These are phyloP conservation scores for Scarus forsteni DNA, from an alignment of 2,797 vertebrate genomes.

Conservation along the genomic window DNA sequence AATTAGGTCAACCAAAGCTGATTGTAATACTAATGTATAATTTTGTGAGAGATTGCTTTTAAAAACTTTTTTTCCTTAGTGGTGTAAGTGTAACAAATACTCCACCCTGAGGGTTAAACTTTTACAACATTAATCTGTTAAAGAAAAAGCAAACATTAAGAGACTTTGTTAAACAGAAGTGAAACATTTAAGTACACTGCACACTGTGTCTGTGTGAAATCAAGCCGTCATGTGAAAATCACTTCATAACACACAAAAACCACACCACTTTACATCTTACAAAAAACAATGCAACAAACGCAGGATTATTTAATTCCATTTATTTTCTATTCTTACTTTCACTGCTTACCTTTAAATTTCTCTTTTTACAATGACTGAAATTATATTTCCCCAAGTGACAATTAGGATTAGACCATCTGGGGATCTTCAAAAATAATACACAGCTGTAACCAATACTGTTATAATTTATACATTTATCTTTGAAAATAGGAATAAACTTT, in stretches of 20 bases:
- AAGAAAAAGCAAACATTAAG: too few species aligned
- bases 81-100: too few species aligned
- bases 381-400: conserved; percentile 80
- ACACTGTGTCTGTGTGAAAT: not conserved
- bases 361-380: conserved; percentile 85
- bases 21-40: too few species aligned
- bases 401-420: conserved; percentile 81
- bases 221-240: not conserved
- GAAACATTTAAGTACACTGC: too few species aligned
- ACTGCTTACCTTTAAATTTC: conserved; percentile 78
- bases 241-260: not conserved
- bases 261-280: not conserved
- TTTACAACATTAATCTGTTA: too few species aligned
- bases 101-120: too few species aligned
- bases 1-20: too few species aligned
- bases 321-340: conserved; percentile 85
- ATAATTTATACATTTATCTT: conserved; percentile 87
- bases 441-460: conserved; percentile 87
- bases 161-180: too few species aligned
- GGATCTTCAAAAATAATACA: conserved; percentile 83
- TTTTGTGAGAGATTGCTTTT: too few species aligned
- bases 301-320: conserved; percentile 76
- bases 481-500: conserved; percentile 83
- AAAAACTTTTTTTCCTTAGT: too few species aligned
- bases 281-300: conserved; percentile 49